Evolutionary conservation across 2,888 invertebrate genomes (phyloP), one percentile per base, ranked within the genome.

Genomic region (Agrotis segetum): DNA sequence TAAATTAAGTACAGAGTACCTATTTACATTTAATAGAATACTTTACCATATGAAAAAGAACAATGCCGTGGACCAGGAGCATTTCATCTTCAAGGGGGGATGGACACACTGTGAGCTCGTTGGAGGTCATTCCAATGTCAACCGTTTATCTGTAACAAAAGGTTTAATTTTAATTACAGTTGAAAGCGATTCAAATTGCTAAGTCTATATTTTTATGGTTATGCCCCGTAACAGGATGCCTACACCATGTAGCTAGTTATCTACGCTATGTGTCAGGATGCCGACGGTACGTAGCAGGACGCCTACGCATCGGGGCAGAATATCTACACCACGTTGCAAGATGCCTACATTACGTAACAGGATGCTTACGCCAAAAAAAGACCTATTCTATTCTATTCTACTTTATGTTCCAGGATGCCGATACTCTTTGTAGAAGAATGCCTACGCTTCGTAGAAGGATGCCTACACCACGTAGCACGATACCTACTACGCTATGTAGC

Each of bases 11-110:
- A 71, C 59, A 74, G 47, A 40, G 65, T 79, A 79, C 58, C 62
- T 55, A 58, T 44, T 52, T 52, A 5, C 24, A 24, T 67, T 52
- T 13, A 34, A 55, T 21, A 1, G 13, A 0, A 52, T 64, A 78
- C 73, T 47, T 91, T 86, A 95, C 96, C 96, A 95, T 92, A 95
- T 93, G 80, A 96, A 91, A 88, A 95, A 95, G 88, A 95, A 92
- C 75, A 96, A 85, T 85, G 90, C 91, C 50, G 94, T 93, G 1
- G 91, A 92, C 94, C 95, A 93, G 77, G 90, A 89, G 84, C 92
- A 92, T 87, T 91, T 91, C 96, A 96, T 96, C 91, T 92, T 96
- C 83, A 49, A 80, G 78, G 84, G 86, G 79, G 82, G 85, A 79
- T 88, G 88, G 80, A 71, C 85, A 80, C 77, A 82, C 78, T 82